phyloP scores from a whole-genome alignment of 2,888 invertebrate species.

The Toxonevra muliebris region DNA sequence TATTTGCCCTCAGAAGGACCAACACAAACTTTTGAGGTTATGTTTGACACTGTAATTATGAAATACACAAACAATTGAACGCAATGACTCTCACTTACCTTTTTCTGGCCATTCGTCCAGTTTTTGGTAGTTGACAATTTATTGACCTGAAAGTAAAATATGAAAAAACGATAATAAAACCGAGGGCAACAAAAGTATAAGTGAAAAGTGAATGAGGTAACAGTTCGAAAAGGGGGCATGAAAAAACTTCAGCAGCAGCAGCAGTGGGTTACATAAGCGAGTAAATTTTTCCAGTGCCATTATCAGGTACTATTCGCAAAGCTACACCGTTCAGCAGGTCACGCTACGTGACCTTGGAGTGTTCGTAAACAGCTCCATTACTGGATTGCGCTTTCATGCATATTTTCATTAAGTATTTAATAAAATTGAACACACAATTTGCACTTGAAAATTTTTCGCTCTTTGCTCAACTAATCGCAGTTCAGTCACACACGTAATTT shows the following conservation, averaged over 20 bases:
- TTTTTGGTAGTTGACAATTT: constrained; percentile 80
- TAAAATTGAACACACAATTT: neutral
- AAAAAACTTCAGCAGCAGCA: constrained; percentile 22
- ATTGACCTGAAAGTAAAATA: constrained; percentile 71
- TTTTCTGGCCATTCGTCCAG: constrained; percentile 82
- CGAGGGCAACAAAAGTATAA: constrained; percentile 1
- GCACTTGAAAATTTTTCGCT: neutral
- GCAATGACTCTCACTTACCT: constrained; percentile 67
- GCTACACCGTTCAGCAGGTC: neutral
- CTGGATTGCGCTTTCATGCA: neutral
- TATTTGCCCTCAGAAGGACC: constrained; percentile 11
- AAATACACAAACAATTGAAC: constrained; percentile 44
- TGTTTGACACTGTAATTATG: constrained; percentile 50
- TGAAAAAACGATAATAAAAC: constrained; percentile 40
- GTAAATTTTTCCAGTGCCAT: constrained; percentile 31
- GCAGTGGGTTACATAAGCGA: constrained; percentile 56
- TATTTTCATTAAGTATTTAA: neutral
- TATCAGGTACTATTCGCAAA: neutral
- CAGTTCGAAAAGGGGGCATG: constrained; percentile 45
- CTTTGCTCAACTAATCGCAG: neutral
- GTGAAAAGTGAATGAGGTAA: constrained; percentile 52
- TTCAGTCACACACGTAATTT: neutral
- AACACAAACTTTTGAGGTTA: constrained; percentile 53
- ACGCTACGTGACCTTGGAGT: too few relatives aligned
- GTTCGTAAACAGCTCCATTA: too few relatives aligned